phyloP scores from a whole-genome alignment of 2,888 invertebrate genomes.

The Campaea margaritaria region DNA sequence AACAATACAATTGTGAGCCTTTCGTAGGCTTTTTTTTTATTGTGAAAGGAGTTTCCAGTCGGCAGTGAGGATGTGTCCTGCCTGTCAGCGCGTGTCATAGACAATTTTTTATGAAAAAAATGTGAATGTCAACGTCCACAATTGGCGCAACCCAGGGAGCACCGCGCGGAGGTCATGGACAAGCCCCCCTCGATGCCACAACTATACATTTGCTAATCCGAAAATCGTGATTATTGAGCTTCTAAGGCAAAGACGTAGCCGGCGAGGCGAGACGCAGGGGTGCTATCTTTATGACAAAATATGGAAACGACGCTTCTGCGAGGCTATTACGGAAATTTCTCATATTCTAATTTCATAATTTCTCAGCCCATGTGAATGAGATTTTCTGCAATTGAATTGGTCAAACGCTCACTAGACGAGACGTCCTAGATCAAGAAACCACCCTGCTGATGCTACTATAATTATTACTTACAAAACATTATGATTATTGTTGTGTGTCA shows the following conservation, averaged over 20 bases:
- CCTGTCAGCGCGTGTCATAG: slow-evolving; percentile 49
- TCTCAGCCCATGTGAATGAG: too few relatives aligned
- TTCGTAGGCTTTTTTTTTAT: not conserved
- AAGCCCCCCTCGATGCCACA: slow-evolving; percentile 78
- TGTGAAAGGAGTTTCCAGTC: slow-evolving; percentile 34
- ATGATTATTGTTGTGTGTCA: too few relatives aligned
- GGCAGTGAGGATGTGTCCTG: slow-evolving; percentile 40
- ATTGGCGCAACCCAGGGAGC: slow-evolving; percentile 84
- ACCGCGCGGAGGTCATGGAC: slow-evolving; percentile 84
- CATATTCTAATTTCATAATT: too few relatives aligned
- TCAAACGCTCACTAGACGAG: too few relatives aligned
- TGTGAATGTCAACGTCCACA: slow-evolving; percentile 76
- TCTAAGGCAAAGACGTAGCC: slow-evolving; percentile 4
- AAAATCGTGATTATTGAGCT: slow-evolving; percentile 41
- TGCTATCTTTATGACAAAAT: too few relatives aligned
- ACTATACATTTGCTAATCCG: slow-evolving; percentile 42
- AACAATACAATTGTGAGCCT: slow-evolving; percentile 3
- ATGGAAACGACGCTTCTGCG: too few relatives aligned
- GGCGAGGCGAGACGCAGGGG: slow-evolving; percentile 4
- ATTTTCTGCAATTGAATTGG: too few relatives aligned
- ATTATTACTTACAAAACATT: too few relatives aligned
- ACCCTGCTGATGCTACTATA: too few relatives aligned
- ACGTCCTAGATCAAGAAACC: too few relatives aligned
- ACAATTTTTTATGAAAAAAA: slow-evolving; percentile 53
- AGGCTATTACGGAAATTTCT: too few relatives aligned